phyloP scores from a whole-genome alignment of 2,113 vertebrate species.

The Bos indicus region DNA sequence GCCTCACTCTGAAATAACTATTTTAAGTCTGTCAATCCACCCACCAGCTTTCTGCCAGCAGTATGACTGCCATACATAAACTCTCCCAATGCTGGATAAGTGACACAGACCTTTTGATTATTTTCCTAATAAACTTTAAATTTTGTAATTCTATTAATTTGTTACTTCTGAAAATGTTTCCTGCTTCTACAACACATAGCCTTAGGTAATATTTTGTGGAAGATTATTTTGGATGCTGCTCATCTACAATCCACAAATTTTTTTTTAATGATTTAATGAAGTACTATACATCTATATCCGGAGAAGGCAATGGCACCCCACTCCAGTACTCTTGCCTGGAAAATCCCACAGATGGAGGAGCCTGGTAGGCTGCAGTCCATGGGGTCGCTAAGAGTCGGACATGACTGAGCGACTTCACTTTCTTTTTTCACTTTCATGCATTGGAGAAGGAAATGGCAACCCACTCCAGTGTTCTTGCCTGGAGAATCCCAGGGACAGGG shows the following conservation, averaged over 20 bases:
- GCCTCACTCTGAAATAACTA: conserved; percentile 15
- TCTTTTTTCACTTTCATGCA: too few species aligned
- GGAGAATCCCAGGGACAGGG: too few species aligned
- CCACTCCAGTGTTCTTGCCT: too few species aligned
- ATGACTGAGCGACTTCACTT: too few species aligned
- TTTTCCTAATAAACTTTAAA: conserved; percentile 37
- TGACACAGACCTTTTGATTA: background rate
- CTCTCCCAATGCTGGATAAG: conserved; percentile 19
- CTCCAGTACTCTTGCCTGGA: too few species aligned
- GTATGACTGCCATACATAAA: background rate
- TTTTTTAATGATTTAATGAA: conserved; percentile 9
- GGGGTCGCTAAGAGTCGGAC: too few species aligned
- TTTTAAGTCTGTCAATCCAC: conserved; percentile 45
- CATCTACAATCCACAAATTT: background rate
- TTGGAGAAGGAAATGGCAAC: too few species aligned
- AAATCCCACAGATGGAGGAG: too few species aligned
- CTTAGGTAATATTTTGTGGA: conserved; percentile 5
- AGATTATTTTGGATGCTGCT: background rate
- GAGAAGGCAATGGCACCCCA: too few species aligned
- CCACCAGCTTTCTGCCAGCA: conserved; percentile 7
- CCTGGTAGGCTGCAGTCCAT: too few species aligned
- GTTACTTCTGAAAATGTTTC: background rate
- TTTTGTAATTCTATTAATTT: conserved; percentile 20
- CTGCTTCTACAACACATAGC: background rate
- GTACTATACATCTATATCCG: background rate